Evolutionary conservation across 2,888 invertebrate genomes (phyloP), one percentile per base, ranked within the genome.

Genomic region (Scaptomyza caliginosa): DNA sequence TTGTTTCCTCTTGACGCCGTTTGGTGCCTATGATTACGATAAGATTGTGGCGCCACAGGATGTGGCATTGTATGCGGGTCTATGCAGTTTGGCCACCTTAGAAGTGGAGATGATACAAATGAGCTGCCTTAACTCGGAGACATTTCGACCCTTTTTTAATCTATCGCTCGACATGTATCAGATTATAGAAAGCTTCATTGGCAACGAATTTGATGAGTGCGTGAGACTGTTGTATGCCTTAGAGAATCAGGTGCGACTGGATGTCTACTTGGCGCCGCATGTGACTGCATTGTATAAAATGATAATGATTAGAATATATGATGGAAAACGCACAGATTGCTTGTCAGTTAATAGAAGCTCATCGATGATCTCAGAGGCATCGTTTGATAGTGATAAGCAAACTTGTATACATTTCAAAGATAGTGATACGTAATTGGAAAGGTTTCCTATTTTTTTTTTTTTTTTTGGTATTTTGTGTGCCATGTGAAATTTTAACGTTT

Each of bases 221-320:
- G 4, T 34, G 1, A 10, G 11, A 2, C 28, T 74, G 6, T 49
- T 81, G 11, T 43, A 36, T 4, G 68, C 65, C 11, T 58, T 81
- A 0, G 72, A 81, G 48, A 24, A 34, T 17, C 52, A 60, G 4
- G 48, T 86, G 0, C 54, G 86, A 3, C 17, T 81, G 43, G 81
- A 81, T 36, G 58, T 81, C 7, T 81, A 81, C 39, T n/a, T 86
- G 26, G 77, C 84, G 0, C 81, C 81, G 0, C 81, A 81, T 62
- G 66, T 81, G 19, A 66, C 69, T 21, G 21, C 38, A 0, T 23
- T 81, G 0, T 86, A 71, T 17, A 26, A 17, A 0, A 67, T 65
- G 54, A 86, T 81, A 10, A 42, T 13, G 32, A 24, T 11, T 1
- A 58, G 74, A n/a, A 40, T 83, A 3, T 39, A 50, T 16, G 56